A percentile compares a stretch with the other conserved stretches of the same genome.
These are phyloP conservation scores for Peromyscus californicus DNA, from an alignment of 2,113 vertebrate genomes.

Conservation along the genomic window DNA sequence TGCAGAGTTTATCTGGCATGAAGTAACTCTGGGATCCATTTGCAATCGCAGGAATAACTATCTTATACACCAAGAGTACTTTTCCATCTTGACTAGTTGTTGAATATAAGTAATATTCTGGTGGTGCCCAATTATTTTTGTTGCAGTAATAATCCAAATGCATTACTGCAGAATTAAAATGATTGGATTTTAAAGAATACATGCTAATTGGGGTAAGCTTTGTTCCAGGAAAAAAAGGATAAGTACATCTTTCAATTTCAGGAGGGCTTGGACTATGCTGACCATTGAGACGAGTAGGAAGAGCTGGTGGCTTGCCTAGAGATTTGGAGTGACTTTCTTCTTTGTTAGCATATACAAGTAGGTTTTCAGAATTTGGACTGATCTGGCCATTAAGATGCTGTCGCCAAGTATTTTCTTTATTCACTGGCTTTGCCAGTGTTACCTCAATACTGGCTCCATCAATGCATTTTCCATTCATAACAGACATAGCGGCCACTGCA, in stretches of 20 bases:
- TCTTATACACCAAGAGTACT: slow-evolving; percentile 91
- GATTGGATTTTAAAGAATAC: slow-evolving; percentile 91
- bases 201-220: slow-evolving; percentile 92
- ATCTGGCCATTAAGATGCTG: slow-evolving; percentile 88
- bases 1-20: slow-evolving; percentile 95
- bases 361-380: slow-evolving; percentile 86
- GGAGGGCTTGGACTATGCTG: slow-evolving; percentile 86
- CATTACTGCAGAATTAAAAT: slow-evolving; percentile 94
- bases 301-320: slow-evolving; percentile 82
- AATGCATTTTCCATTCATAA: slow-evolving; percentile 93
- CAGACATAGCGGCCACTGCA: slow-evolving; percentile 91
- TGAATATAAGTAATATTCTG: slow-evolving; percentile 95
- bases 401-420: slow-evolving; percentile 89
- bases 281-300: slow-evolving; percentile 87
- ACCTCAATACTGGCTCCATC: slow-evolving; percentile 95
- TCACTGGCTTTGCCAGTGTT: slow-evolving; percentile 94
- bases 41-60: slow-evolving; percentile 90
- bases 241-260: slow-evolving; percentile 88
- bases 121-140: slow-evolving; percentile 93
- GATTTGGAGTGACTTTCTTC: slow-evolving; percentile 86
- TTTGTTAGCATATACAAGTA: slow-evolving; percentile 86
- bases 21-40: slow-evolving; percentile 90
- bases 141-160: slow-evolving; percentile 95
- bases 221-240: slow-evolving; percentile 91
- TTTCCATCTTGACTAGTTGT: slow-evolving; percentile 92